Evolutionary conservation across 2,888 invertebrate species (phyloP).

Genomic region (Liopterus haemorrhoidalis): DNA sequence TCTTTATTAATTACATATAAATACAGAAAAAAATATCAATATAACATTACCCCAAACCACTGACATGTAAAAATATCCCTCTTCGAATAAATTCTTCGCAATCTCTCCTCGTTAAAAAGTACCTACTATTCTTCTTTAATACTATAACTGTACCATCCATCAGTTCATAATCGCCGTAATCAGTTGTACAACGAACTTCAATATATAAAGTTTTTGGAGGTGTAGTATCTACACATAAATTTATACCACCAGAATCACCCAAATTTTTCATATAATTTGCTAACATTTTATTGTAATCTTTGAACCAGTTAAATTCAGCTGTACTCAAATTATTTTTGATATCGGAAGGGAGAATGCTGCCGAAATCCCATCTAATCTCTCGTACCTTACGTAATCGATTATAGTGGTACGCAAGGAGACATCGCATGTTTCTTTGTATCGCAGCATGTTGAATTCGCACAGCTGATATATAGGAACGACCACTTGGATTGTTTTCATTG

Average conservation of each 20-base stretch:
- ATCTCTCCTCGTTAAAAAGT: slow-evolving; percentile 79
- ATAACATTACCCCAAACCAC: slow-evolving; percentile 35
- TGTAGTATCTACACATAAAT: slow-evolving; percentile 78
- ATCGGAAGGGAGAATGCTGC: slow-evolving; percentile 82
- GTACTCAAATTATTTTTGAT: slow-evolving; percentile 73
- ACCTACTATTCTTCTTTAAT: slow-evolving; percentile 85
- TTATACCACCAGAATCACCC: slow-evolving; percentile 74
- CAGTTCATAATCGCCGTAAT: slow-evolving; percentile 91
- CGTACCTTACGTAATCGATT: slow-evolving; percentile 75
- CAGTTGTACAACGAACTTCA: slow-evolving; percentile 82
- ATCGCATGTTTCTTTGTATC: slow-evolving; percentile 82
- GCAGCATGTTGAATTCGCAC: slow-evolving; percentile 81
- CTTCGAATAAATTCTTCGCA: slow-evolving; percentile 87
- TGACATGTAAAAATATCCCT: slow-evolving; percentile 77
- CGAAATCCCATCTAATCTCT: slow-evolving; percentile 93
- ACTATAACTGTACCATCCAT: slow-evolving; percentile 88
- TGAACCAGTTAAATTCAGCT: slow-evolving; percentile 83
- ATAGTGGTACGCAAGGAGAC: slow-evolving; percentile 76
- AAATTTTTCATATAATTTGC: slow-evolving; percentile 87
- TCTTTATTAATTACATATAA: slow-evolving; percentile 1
- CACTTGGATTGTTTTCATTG: slow-evolving; percentile 17
- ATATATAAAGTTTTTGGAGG: slow-evolving; percentile 91
- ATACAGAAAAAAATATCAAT: slow-evolving; percentile 11
- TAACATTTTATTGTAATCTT: slow-evolving; percentile 76
- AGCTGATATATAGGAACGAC: slow-evolving; percentile 55